Base-by-base conservation (phyloP, 2,888 invertebrate genomes). In the Prosapia bicincta region DNA sequence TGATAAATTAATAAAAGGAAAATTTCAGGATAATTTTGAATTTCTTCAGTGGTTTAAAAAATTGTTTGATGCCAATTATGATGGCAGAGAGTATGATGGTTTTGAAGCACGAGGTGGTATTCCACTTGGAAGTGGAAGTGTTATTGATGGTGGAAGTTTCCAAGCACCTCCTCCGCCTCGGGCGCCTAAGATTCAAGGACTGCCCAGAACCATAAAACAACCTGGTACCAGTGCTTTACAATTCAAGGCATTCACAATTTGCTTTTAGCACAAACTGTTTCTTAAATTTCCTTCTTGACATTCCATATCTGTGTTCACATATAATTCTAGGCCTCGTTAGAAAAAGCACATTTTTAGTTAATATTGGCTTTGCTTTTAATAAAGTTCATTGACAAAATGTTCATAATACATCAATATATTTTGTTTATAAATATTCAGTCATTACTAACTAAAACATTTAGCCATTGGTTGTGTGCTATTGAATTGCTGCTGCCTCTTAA, bases 41-140 rank as follows among this genome's bases (percentile, higher is more conserved):
- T 99, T 99, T 89, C 93, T 99, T 83, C 99, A 99, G 90, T 99
- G 99, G 99, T 99, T 99, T 90, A 99, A 99, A 91, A 98, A 98
- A 87, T 99, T 99, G 89, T 99, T 99, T 87, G 99, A 99, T 88
- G 98, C 99, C 82, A 99, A 99, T 89, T 99, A 98, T 88, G 97
- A 98, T 86, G 98, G 98, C 81, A 92, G 94, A 83, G 97, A 97
- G 82, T 99, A 99, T 87, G 96, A 98, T 85, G 95, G 97, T 74
- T 87, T 93, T 80, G 94, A 94, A 80, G 95, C 95, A 76, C 91
- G 99, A 77, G 93, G 93, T 80, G 94, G 95, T 81, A 88, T 94
- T 82, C 88, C 89, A 79, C 88, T 97, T 83, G 96, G 96, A 83
- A 81, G 80, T 78, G 90, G 91, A 78, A 91, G 90, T 81, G 88